Base-by-base conservation (phyloP, 2,113 vertebrate genomes). In the Numenius arquata region DNA sequence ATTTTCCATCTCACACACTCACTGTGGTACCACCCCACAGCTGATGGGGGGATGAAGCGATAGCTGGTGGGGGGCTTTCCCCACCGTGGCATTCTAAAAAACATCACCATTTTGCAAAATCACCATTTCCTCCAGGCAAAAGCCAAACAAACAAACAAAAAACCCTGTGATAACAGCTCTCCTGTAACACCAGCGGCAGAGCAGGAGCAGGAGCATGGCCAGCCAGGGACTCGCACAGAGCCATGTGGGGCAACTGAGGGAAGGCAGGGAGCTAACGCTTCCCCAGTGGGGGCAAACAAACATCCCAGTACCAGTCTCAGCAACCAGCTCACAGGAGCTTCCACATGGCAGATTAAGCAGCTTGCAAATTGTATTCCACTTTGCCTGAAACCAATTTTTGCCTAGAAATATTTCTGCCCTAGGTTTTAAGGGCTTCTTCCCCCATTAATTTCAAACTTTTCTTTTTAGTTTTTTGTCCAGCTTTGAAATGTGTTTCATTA, bases 31-130 rank as follows among this genome's bases (percentile, higher is more conserved):
- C 27, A 13, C 0, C 1, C 47, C 53, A 56, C 36, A 61, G 34
- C 3, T 38, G 27, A 58, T 12, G 22, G 10, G 3, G 22, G 15
- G 5, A 22, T 61, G 26, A 38, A 16, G 38, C 0, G 0, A n/a
- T 40, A 85, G 53, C 56, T 66, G 26, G 15, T 43, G 27, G 13
- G 40, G 65, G 72, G 11, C 26, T 48, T 68, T 72, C n/a, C 11
- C 47, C 40, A 27, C 16, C 0, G 0, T 8, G 26, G 20, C 19
- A 62, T 65, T 96, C 45, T 34, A 45, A 58, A 86, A 76, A 29
- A 86, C 88, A 67, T 18, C 58, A 25, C 3, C 7, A 4, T 41
- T 90, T 85, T 65, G 8, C 58, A 80, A 79, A 77, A 62, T 45
- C 30, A 70, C 8, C 5, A 4, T 43, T 79, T 85, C 16, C 30